Percentiles rank a stretch among this genome's conserved stretches.
Conservation (phyloP, 64 coral and sea anemone species). For the Montipora foliosa region DNA sequence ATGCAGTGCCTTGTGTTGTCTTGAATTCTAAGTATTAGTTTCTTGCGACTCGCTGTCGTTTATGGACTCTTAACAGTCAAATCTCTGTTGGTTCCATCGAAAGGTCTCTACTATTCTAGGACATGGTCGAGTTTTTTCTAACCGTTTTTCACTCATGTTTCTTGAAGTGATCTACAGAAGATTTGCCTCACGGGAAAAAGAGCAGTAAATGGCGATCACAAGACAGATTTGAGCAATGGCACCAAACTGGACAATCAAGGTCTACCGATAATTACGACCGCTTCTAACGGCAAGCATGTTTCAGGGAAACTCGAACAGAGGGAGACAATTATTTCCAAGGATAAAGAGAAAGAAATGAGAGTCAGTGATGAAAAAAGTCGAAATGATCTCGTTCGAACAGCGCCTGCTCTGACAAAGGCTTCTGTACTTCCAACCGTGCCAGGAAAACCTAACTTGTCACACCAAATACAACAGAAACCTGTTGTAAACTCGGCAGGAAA, state of each 20-base stretch:
- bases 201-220: background rate
- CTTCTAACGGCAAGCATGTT: constrained; percentile 16
- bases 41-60: too few species aligned
- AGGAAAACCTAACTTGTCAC: background rate
- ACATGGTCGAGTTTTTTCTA: background rate
- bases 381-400: constrained; percentile 7
- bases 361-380: background rate
- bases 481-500: background rate
- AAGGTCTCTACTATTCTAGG: background rate
- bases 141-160: background rate
- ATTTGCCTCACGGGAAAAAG: constrained; percentile 74
- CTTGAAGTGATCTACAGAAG: constrained; percentile 36
- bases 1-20: too few species aligned
- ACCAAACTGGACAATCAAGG: background rate
- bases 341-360: constrained; percentile 6
- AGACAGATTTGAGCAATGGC: background rate
- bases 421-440: background rate
- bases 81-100: too few species aligned
- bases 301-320: background rate
- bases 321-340: background rate
- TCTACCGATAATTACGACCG: constrained; percentile 14
- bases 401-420: background rate
- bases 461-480: constrained; percentile 9
- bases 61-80: too few species aligned
- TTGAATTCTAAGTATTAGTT: too few species aligned